Conservation (phyloP, 2,113 vertebrate species). For the Oxyruncus cristatus region DNA sequence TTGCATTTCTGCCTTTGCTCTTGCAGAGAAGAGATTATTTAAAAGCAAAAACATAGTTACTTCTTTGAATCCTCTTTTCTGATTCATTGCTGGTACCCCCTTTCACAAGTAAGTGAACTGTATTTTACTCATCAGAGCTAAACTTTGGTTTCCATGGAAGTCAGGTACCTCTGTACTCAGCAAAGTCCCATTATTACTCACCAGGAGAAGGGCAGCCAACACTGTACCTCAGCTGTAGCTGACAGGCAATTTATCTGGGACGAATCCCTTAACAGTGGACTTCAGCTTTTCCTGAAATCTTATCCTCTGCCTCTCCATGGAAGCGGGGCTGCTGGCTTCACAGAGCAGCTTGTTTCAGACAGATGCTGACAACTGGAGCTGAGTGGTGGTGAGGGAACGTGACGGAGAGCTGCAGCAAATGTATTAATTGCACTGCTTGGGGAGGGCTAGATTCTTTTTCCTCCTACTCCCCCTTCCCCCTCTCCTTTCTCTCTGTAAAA, state of each 20-base stretch:
- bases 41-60: not conserved
- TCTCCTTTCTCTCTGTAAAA: not conserved
- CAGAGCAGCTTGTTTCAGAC: not conserved
- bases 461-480: too few species aligned
- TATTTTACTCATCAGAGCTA: not conserved
- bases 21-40: not conserved
- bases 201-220: not conserved
- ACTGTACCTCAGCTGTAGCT: not conserved
- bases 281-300: conserved; percentile 25
- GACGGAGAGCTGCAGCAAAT: not conserved
- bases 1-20: not conserved
- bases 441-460: not conserved
- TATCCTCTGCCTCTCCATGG: not conserved
- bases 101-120: not conserved
- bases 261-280: not conserved
- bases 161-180: not conserved
- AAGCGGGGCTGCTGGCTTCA: not conserved
- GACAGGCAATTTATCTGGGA: not conserved
- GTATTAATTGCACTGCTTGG: not conserved
- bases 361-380: conserved; percentile 52
- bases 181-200: not conserved
- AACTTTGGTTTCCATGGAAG: conserved; percentile 18
- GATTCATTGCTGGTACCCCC: not conserved
- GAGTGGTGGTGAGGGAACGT: not conserved
- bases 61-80: not conserved